Evolutionary conservation across 2,113 vertebrate genomes (phyloP), one percentile per base, ranked within the genome.

Genomic region (Caloenas nicobarica): DNA sequence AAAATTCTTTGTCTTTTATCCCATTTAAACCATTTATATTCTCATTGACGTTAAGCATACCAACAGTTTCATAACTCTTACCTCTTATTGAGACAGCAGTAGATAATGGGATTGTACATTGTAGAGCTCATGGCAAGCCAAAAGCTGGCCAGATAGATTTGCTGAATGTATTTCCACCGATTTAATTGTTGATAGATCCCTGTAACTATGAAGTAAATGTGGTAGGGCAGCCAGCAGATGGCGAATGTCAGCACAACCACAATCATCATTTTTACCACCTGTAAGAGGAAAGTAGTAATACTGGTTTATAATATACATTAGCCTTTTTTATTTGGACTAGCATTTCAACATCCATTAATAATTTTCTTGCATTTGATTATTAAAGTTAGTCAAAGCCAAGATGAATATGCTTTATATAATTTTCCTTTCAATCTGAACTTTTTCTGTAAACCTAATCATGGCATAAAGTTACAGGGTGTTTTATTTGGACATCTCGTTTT

Each of bases 261-360:
- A 88, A 99, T 99, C 99, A 99, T 99, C 99, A 99, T 99, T 98
- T 99, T 99, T 86, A 99, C 99, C 92, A 99, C 99, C 99, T 99
- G 97, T 86, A 91, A 91, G 81, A 95, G 89, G 40, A 92, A 89
- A 61, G 18, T 19, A 85, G 77, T 48, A 80, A 58, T 60, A 25
- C 10, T 42, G 40, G 81, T 93, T 87, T 36, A 65, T 53, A 86
- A 70, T 36, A 36, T 8, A 16, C 5, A 7, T 73, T 26, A 48
- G 17, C 11, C 18, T 70, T 57, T 65, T 79, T 54, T 12, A 14
- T 74, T 71, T 71, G 33, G 16, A 86, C 13, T 51, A 71, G 7
- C 24, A 33, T 79, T 92, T 91, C 72, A 88, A 34, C 5, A 53
- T 66, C 26, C 7, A 9, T 77, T 71, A 77, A 40, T 76, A 31